Percentiles rank a stretch among this genome's conserved stretches.
These are phyloP conservation scores for Pelobates cultripes DNA, from an alignment of 2,797 vertebrate species.

Conservation along the genomic window DNA sequence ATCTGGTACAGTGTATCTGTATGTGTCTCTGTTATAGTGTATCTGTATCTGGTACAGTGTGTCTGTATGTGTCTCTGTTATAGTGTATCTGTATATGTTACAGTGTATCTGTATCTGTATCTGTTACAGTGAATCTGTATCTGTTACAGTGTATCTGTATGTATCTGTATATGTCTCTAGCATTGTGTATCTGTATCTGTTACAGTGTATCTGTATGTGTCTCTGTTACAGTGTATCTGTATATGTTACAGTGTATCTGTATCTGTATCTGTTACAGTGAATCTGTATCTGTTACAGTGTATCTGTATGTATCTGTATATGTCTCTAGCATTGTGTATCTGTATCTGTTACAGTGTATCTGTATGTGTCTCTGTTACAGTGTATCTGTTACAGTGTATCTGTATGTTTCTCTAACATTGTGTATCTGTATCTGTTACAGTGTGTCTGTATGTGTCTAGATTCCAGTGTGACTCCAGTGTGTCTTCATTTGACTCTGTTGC, in stretches of 20 bases:
- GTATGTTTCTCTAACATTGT: not conserved
- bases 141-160: not conserved
- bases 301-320: not conserved
- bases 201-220: too few relatives aligned
- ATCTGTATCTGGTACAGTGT: not conserved
- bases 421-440: not conserved
- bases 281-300: too few relatives aligned
- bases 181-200: too few relatives aligned
- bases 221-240: too few relatives aligned
- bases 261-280: too few relatives aligned
- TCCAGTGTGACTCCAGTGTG: too few relatives aligned
- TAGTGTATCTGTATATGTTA: not conserved
- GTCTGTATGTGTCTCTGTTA: not conserved
- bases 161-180: not conserved
- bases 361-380: not conserved
- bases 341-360: not conserved
- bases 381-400: not conserved
- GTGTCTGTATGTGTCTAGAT: too few relatives aligned
- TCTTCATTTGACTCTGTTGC: too few relatives aligned
- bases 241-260: too few relatives aligned
- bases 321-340: not conserved
- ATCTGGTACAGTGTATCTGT: not conserved
- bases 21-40: not conserved
- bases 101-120: not conserved
- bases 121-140: not conserved